Conservation (phyloP, 1,140 invertebrate genomes). For the Brevipalpus yothersi region DNA sequence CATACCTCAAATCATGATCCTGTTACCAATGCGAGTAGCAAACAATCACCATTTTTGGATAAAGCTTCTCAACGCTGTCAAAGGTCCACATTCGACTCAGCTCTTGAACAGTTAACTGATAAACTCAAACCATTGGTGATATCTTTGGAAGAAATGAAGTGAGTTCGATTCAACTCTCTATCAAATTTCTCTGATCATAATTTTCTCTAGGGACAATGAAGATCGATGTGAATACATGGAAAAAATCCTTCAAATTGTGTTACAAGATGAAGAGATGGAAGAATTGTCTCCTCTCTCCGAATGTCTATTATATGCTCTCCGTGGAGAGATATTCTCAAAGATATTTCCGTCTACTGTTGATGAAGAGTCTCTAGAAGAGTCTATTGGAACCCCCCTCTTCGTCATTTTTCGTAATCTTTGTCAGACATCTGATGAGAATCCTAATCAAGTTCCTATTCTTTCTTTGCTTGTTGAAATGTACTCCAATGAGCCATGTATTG, state of each 20-base stretch:
- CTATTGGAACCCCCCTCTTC: slow-evolving; percentile 51
- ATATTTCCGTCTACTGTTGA: slow-evolving; percentile 22
- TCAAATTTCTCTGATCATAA: background rate
- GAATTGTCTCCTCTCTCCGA: background rate
- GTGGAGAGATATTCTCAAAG: slow-evolving; percentile 21
- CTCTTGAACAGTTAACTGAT: background rate
- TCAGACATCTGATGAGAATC: slow-evolving; percentile 42
- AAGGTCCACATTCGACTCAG: background rate
- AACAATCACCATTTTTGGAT: too few relatives aligned
- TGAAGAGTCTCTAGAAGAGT: slow-evolving; percentile 36
- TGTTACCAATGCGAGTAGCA: too few relatives aligned
- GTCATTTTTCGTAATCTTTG: slow-evolving; percentile 48
- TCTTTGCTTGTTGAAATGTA: slow-evolving; percentile 43
- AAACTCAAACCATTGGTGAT: background rate
- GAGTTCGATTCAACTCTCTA: background rate
- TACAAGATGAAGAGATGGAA: slow-evolving; percentile 17
- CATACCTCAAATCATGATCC: background rate
- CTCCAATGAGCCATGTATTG: slow-evolving; percentile 36
- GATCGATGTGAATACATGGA: slow-evolving; percentile 40
- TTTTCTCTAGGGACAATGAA: slow-evolving; percentile 29
- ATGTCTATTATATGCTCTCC: background rate
- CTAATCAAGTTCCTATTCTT: slow-evolving; percentile 40
- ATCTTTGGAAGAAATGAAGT: slow-evolving; percentile 20
- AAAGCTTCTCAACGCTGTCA: too few relatives aligned
- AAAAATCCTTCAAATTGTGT: slow-evolving; percentile 34